Base-by-base conservation (phyloP, 2,113 vertebrate species). In the Clarias macrocephalus region DNA sequence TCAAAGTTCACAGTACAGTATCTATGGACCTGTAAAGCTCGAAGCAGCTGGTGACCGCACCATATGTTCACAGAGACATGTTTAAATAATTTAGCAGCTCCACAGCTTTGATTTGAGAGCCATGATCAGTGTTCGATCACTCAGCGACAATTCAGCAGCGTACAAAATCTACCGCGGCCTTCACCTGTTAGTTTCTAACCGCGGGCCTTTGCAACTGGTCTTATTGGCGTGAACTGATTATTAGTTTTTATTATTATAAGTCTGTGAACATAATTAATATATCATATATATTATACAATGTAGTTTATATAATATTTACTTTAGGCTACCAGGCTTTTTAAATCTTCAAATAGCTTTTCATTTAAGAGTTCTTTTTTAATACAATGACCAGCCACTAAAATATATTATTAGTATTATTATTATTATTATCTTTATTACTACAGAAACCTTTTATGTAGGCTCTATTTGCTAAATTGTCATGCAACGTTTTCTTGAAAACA, bases 41-140 rank as follows among this genome's bases (percentile, higher is more conserved):
- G 66, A 68, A 84, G 84, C 70, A 89, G 63, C 72, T 42, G 76
- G 76, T 70, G 28, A 86, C 76, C 75, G 63, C 54, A 68, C 52
- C 76, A 68, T 80, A 80, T 86, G 76, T 37, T 56, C 73, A 56
- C 48, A 89, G 57, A 88, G 82, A 89, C 82, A 33, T 28, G 57
- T 82, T 87, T 89, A 85, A 89, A 89, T 85, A 88, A 89, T 88
- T 89, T 73, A 89, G 33, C n/a, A 87, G 81, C 86, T 59, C 52
- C 37, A 85, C 42, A 77, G 89, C 82, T 89, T 89, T 85, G 83
- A 86, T 89, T 85, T 88, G 63, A 81, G 68, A 30, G 60, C 75
- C 77, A 68, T 89, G 89, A 89, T 87, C 80, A 85, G 66, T 85
- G 62, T 89, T 88, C 87, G 86, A 89, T 85, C 89, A 88, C 70